Base-by-base conservation (phyloP, 1,140 invertebrate species). In the Cherax destructor region DNA sequence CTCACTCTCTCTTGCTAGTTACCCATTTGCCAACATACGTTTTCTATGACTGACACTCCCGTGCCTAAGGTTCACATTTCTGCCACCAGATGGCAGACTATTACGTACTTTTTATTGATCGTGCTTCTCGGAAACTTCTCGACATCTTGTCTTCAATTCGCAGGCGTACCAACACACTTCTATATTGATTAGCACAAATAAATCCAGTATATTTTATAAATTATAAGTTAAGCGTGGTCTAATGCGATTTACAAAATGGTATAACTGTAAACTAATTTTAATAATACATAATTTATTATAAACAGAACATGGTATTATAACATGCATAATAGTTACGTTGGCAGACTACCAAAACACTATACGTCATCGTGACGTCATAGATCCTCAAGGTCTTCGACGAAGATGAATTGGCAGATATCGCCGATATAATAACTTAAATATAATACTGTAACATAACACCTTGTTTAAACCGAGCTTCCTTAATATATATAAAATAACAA, bases 71-170 rank as follows among this genome's bases (percentile, higher is more conserved):
- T 91, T 65, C 41, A n/a, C 74, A 49, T 56, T 78, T 72, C 88
- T 72, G 74, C 83, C 88, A 91, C 83, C 83, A 91, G 88, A 85
- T 74, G 88, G 83, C 88, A 91, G 88, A 91, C 83, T 85, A 91
- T 59, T 91, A 84, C 61, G 61, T 65, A 76, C 76, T 86, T 91
- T 91, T 91, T 91, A 91, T 91, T 76, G 88, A 91, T 91, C 88
- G 86, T 72, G 69, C 74, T 80, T 83, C 83, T 72, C 88, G 80
- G 88, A 91, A 91, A 91, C 88, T 91, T 91, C 81, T 52, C 88
- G 88, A 91, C 83, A 91, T 91, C 88, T 91, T 91, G 85, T 65
- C 83, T 56, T 72, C 83, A 47, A 76, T 50, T 78, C 59, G 47
- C 88, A 90, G 88, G 74, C 72, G 10, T 65, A 41, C 88, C 88